Percentiles rank a stretch among this genome's conserved stretches.
Evolutionary conservation across 2,797 vertebrate species (phyloP).

Genomic region (Silurus lanzhouensis): DNA sequence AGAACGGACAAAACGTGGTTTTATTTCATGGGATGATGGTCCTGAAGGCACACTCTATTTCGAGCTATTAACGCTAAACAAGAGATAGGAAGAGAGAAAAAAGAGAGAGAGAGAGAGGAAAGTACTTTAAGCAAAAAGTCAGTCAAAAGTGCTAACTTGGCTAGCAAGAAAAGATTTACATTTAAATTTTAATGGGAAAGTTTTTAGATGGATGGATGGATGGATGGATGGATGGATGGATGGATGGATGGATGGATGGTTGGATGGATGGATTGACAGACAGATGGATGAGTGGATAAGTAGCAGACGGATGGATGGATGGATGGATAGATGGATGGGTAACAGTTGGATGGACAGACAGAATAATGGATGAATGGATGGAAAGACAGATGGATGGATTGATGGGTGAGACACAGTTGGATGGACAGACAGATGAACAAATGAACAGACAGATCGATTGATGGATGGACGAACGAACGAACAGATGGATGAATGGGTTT

Average conservation of each 20-base stretch:
- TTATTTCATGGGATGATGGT: slow-evolving; percentile 61
- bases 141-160: not conserved
- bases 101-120: slow-evolving; percentile 8
- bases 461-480: too few species aligned
- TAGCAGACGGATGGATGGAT: too few species aligned
- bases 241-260: not conserved
- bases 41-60: slow-evolving; percentile 61
- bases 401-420: not conserved
- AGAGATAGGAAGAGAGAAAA: slow-evolving; percentile 6
- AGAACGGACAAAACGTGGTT: slow-evolving; percentile 62
- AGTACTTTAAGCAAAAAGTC: not conserved
- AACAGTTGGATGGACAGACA: too few species aligned
- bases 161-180: not conserved
- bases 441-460: too few species aligned
- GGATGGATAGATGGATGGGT: too few species aligned
- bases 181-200: not conserved
- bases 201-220: too few species aligned
- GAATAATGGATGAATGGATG: too few species aligned
- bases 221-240: too few species aligned
- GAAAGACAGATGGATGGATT: not conserved
- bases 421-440: too few species aligned
- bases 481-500: not conserved
- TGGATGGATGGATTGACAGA: not conserved
- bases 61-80: slow-evolving; percentile 61
- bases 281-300: too few species aligned